Conservation (phyloP, 2,888 invertebrate species). For the Altica lythri region DNA sequence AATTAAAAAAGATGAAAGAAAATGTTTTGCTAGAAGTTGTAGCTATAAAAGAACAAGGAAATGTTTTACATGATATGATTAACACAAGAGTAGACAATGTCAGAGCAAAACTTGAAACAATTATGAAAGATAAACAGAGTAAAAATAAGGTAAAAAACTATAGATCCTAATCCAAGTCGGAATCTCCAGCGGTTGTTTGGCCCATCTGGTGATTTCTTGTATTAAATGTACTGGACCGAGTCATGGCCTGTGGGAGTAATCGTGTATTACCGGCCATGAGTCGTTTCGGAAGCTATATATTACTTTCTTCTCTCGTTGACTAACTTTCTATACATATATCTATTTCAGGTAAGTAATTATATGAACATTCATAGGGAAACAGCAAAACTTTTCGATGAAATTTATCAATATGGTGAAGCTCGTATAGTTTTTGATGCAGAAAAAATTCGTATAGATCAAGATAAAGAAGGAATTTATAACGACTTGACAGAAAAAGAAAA, state of each 20-base stretch:
- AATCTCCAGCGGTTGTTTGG: no score
- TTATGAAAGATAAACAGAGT: constrained; percentile 47
- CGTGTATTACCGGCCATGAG: no score
- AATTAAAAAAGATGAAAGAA: constrained; percentile 56
- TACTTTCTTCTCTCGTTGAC: no score
- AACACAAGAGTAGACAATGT: constrained; percentile 59
- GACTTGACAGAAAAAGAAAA: constrained; percentile 60
- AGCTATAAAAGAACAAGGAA: constrained; percentile 57
- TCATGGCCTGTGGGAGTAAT: no score
- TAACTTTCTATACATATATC: neutral
- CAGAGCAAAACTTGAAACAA: constrained; percentile 53
- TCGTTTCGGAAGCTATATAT: no score
- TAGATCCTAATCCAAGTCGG: no score
- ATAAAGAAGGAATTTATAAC: constrained; percentile 57
- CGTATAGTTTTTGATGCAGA: constrained; percentile 63
- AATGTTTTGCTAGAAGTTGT: constrained; percentile 57
- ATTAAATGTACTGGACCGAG: no score
- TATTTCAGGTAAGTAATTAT: constrained; percentile 61
- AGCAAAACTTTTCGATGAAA: constrained; percentile 62
- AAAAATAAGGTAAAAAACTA: constrained; percentile 33
- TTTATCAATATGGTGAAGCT: constrained; percentile 64
- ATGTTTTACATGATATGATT: constrained; percentile 59
- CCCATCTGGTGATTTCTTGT: no score
- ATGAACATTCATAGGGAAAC: constrained; percentile 64
- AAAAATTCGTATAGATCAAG: constrained; percentile 61